These are phyloP conservation scores for Meta bourneti DNA, from an alignment of 2,888 invertebrate genomes.

Conservation along the genomic window DNA sequence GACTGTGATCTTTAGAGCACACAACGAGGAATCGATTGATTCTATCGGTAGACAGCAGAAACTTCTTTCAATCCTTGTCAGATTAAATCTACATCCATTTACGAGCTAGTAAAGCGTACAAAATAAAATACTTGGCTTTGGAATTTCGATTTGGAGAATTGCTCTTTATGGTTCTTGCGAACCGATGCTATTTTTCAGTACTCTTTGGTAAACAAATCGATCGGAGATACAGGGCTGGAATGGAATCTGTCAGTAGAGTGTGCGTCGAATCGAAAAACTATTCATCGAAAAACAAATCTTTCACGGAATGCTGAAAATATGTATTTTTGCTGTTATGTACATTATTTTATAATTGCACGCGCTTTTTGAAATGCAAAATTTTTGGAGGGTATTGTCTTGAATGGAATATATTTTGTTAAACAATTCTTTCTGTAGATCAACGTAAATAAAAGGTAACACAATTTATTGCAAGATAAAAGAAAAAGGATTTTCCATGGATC, in stretches of 20 bases:
- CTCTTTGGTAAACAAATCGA: background rate
- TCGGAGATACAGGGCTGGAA: background rate
- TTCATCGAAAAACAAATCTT: background rate
- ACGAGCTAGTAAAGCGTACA: background rate
- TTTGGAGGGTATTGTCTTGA: too few relatives aligned
- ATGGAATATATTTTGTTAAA: too few relatives aligned
- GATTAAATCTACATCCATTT: constrained; percentile 29
- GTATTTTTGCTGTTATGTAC: too few relatives aligned
- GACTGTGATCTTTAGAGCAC: background rate
- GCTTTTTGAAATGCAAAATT: too few relatives aligned
- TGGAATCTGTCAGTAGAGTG: background rate
- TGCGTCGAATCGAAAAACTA: background rate
- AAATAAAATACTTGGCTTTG: constrained; percentile 11
- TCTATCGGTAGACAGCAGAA: constrained; percentile 16
- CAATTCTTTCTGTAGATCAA: too few relatives aligned
- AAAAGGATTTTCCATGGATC: too few relatives aligned
- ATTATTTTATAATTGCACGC: too few relatives aligned
- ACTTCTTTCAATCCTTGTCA: constrained; percentile 6
- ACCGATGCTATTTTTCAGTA: background rate
- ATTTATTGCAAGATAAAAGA: too few relatives aligned
- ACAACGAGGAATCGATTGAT: constrained; percentile 29
- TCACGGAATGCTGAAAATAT: too few relatives aligned
- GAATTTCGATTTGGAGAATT: background rate
- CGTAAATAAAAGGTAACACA: too few relatives aligned
- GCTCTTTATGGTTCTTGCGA: constrained; percentile 10